Evolutionary conservation across 2,113 vertebrate species (phyloP).

Genomic region (Pristiophorus japonicus): DNA sequence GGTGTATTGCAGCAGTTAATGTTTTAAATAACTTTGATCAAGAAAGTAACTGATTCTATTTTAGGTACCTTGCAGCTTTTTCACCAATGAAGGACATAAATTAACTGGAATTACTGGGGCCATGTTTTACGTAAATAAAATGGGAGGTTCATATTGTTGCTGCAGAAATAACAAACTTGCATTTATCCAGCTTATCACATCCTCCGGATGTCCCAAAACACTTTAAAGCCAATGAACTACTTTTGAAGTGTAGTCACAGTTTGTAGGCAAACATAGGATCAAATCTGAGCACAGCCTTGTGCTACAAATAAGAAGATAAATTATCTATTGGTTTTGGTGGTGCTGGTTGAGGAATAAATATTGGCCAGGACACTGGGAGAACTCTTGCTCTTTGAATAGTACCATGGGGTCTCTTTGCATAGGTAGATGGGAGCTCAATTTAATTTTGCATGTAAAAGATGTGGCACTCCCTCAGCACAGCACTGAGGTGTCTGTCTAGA

Average conservation of each 20-base stretch:
- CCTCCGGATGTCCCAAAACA: not conserved
- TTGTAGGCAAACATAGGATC: not conserved
- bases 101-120: not conserved
- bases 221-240: not conserved
- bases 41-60: slow-evolving; percentile 29
- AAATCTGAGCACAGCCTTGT: not conserved
- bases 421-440: not conserved
- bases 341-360: not conserved
- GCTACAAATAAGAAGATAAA: not conserved
- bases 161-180: not conserved
- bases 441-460: not conserved
- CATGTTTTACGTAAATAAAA: not conserved
- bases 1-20: slow-evolving; percentile 6
- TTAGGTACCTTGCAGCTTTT: not conserved
- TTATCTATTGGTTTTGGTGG: not conserved
- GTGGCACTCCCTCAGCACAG: not conserved
- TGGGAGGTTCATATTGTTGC: not conserved
- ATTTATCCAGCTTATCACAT: not conserved
- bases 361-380: not conserved
- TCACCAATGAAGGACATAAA: slow-evolving; percentile 26
- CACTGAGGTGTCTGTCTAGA: not conserved
- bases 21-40: slow-evolving; percentile 35
- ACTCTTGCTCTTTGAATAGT: not conserved
- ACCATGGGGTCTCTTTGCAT: not conserved
- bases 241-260: not conserved